Conservation (phyloP, 2,113 vertebrate species). For the Sander lucioperca region DNA sequence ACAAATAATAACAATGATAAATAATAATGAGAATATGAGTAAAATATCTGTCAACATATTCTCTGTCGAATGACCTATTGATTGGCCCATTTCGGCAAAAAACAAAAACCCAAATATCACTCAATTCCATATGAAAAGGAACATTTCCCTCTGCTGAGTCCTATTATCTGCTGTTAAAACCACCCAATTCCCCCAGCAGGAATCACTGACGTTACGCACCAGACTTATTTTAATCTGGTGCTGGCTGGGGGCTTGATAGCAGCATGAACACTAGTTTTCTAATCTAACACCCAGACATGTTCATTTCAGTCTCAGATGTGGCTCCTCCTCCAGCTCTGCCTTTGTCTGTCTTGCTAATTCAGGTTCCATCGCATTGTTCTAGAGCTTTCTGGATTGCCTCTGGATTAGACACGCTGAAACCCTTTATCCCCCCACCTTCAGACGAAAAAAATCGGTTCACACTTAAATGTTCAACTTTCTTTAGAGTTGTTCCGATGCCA, state of each 20-base stretch:
- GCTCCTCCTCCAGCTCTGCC: conserved; percentile 12
- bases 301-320: background rate
- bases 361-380: conserved; percentile 21
- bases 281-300: background rate
- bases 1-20: too few species aligned
- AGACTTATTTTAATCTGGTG: conserved; percentile 31
- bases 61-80: conserved; percentile 9
- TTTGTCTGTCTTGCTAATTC: conserved; percentile 48
- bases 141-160: background rate
- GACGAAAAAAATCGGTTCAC: conserved; percentile 6
- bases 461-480: too few species aligned
- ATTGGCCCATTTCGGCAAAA: conserved; percentile 2
- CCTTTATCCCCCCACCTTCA: conserved; percentile 56
- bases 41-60: background rate
- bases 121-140: background rate
- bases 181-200: background rate
- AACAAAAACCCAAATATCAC: background rate
- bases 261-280: background rate
- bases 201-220: background rate
- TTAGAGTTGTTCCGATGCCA: too few species aligned
- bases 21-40: background rate
- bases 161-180: conserved; percentile 19
- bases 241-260: conserved; percentile 13
- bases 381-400: conserved; percentile 28
- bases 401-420: conserved; percentile 60